Evolutionary conservation across 2,888 invertebrate genomes (phyloP).

Genomic region (Ischnus inquisitorius): DNA sequence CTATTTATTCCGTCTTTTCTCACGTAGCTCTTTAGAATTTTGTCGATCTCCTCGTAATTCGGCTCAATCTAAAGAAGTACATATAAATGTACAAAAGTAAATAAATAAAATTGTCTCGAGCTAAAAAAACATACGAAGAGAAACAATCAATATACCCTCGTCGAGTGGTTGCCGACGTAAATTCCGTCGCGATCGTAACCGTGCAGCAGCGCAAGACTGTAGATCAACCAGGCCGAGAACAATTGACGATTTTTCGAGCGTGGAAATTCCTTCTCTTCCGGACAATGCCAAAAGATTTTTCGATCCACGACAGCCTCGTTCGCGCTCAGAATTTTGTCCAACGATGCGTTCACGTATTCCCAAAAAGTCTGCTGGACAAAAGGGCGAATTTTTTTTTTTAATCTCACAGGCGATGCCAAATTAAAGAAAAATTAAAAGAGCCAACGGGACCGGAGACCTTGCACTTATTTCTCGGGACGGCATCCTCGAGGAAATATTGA

Average conservation of each 20-base stretch:
- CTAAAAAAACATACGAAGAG: not conserved
- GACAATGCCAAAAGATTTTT: conserved; percentile 68
- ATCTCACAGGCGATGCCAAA: not conserved
- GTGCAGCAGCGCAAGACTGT: conserved; percentile 85
- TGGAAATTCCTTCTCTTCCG: conserved; percentile 67
- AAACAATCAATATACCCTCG: conserved; percentile 73
- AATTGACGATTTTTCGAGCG: conserved; percentile 81
- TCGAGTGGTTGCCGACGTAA: conserved; percentile 78
- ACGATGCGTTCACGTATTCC: conserved; percentile 84
- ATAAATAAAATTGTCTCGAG: conserved; percentile 45
- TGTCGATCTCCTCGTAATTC: conserved; percentile 86
- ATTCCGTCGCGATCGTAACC: conserved; percentile 83
- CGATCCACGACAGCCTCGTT: conserved; percentile 41
- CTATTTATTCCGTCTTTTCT: conserved; percentile 82
- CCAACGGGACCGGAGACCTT: conserved; percentile 70
- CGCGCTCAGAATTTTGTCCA: conserved; percentile 79
- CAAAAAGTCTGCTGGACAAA: conserved; percentile 84
- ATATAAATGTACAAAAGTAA: conserved; percentile 28
- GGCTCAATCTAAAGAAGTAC: conserved; percentile 75
- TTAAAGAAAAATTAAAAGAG: not conserved
- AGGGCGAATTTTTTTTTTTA: not conserved
- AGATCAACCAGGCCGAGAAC: conserved; percentile 86
- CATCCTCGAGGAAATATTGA: conserved; percentile 84
- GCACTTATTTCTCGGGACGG: conserved; percentile 75
- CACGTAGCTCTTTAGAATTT: conserved; percentile 85